Evolutionary conservation across 2,888 invertebrate genomes (phyloP).

Genomic region (Apodemia zela): DNA sequence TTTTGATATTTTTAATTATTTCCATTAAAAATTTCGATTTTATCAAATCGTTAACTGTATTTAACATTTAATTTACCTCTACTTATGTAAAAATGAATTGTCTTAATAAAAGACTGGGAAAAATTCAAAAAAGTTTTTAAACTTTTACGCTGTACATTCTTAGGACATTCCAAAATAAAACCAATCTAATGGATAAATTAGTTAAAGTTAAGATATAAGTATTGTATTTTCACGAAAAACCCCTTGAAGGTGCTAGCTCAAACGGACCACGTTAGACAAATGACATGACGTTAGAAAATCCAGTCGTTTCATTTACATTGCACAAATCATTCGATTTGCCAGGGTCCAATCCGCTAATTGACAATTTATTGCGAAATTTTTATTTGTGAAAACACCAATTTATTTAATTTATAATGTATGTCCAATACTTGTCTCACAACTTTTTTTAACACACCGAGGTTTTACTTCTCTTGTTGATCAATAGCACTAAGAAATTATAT

Average conservation of each 20-base stretch:
- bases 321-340: constrained; percentile 37
- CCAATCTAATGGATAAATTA: neutral
- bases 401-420: neutral
- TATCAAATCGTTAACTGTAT: neutral
- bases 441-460: neutral
- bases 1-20: neutral
- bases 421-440: neutral
- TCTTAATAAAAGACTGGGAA: neutral
- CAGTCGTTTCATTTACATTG: neutral
- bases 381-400: neutral
- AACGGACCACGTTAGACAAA: constrained; percentile 3
- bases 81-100: neutral
- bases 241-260: neutral
- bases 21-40: neutral
- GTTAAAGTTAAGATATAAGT: neutral
- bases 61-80: neutral
- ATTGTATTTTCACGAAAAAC: neutral
- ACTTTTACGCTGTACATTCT: neutral
- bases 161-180: constrained; percentile 1
- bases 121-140: neutral
- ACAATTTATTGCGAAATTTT: neutral
- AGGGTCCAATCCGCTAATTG: constrained; percentile 62
- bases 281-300: neutral
- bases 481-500: too few species aligned
- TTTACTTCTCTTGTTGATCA: neutral